These are phyloP conservation scores for Leptopilina clavipes DNA, from an alignment of 1,140 invertebrate species.

Conservation along the genomic window DNA sequence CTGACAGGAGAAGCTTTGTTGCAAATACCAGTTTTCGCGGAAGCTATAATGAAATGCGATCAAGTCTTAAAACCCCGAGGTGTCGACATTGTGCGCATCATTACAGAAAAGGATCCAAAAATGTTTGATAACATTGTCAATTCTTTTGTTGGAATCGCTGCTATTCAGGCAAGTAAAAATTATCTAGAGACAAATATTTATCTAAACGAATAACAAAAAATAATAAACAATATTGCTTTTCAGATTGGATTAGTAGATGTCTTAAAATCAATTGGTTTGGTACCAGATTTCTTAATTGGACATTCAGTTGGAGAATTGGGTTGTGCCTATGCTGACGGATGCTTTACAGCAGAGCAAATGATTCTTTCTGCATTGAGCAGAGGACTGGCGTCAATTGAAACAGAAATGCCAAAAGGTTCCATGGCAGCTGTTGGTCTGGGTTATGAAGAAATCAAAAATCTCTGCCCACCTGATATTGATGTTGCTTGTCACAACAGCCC, in stretches of 20 bases:
- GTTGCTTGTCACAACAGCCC: conserved; percentile 82
- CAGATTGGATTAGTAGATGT: conserved; percentile 90
- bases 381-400: conserved; percentile 76
- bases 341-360: conserved; percentile 88
- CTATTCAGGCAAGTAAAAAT: conserved; percentile 81
- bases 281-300: conserved; percentile 88
- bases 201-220: not conserved
- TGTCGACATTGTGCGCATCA: conserved; percentile 78
- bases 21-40: conserved; percentile 79
- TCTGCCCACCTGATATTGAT: conserved; percentile 75
- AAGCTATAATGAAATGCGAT: conserved; percentile 78
- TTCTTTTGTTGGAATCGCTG: conserved; percentile 84
- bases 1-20: conserved; percentile 77
- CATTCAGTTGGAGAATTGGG: conserved; percentile 92
- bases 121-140: conserved; percentile 79
- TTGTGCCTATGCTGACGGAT: conserved; percentile 92
- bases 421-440: conserved; percentile 78
- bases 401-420: conserved; percentile 65
- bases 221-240: not conserved
- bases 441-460: conserved; percentile 65
- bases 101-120: conserved; percentile 77
- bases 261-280: conserved; percentile 81
- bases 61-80: conserved; percentile 76
- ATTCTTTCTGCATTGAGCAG: conserved; percentile 83
- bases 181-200: conserved; percentile 20